Conservation (phyloP, 2,797 vertebrate genomes). For the Clarias pachynema region DNA sequence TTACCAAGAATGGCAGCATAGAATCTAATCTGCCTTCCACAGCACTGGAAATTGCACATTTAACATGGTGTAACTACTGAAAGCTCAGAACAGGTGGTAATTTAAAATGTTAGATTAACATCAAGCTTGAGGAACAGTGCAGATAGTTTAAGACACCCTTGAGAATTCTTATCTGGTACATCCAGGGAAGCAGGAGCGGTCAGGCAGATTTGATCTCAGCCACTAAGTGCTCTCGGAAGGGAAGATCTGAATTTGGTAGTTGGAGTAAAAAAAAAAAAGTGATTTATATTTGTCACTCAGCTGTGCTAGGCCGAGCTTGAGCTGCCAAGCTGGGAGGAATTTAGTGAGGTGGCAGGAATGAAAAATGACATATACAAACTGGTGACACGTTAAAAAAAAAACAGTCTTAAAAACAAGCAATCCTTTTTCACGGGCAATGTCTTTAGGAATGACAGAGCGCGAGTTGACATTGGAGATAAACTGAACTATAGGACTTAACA, state of each 20-base stretch:
- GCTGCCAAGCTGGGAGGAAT: slow-evolving; percentile 60
- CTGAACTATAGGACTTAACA: slow-evolving; percentile 1
- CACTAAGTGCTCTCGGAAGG: slow-evolving; percentile 8
- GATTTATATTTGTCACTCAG: slow-evolving; percentile 71
- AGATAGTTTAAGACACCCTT: slow-evolving; percentile 1
- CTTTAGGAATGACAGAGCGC: slow-evolving; percentile 21
- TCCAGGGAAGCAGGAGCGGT: slow-evolving; percentile 25
- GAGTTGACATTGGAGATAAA: not conserved
- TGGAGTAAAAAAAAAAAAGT: slow-evolving; percentile 48
- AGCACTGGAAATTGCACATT: slow-evolving; percentile 14
- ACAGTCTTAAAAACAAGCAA: slow-evolving; percentile 38
- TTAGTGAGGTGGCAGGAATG: slow-evolving; percentile 62
- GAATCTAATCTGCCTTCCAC: slow-evolving; percentile 10
- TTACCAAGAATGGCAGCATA: slow-evolving; percentile 36
- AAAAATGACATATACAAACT: slow-evolving; percentile 57
- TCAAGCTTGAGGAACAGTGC: not conserved
- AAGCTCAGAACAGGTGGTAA: slow-evolving; percentile 6
- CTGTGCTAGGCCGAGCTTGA: slow-evolving; percentile 62
- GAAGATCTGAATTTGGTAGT: slow-evolving; percentile 47
- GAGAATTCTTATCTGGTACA: slow-evolving; percentile 30
- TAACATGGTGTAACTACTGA: slow-evolving; percentile 18
- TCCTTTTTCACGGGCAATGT: slow-evolving; percentile 30
- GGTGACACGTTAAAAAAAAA: slow-evolving; percentile 33
- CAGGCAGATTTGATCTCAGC: not conserved
- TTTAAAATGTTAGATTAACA: slow-evolving; percentile 30